These are phyloP conservation scores for Orchestia grillus DNA, from an alignment of 1,140 invertebrate genomes.

Conservation along the genomic window DNA sequence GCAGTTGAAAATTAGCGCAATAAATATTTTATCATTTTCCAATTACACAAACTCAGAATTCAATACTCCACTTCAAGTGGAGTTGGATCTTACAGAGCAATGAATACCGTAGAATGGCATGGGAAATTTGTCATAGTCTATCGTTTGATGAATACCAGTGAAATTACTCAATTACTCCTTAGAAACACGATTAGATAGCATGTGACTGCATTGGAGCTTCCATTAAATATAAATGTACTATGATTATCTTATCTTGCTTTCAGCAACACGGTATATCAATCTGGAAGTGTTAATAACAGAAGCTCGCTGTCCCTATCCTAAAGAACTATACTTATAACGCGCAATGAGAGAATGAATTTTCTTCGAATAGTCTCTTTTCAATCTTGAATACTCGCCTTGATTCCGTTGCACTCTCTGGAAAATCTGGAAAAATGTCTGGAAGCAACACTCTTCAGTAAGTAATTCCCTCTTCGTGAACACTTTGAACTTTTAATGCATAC, in stretches of 20 bases:
- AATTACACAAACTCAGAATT: too few relatives aligned
- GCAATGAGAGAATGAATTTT: neutral
- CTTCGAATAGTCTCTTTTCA: neutral
- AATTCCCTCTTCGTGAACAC: neutral
- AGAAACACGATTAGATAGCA: neutral
- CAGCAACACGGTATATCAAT: neutral
- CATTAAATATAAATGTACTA: neutral
- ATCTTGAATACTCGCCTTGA: neutral
- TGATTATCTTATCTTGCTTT: neutral
- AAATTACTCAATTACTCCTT: neutral
- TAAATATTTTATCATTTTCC: neutral
- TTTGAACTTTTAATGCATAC: conserved; percentile 8
- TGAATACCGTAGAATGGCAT: neutral
- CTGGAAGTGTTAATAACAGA: neutral
- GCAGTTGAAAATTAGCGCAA: neutral
- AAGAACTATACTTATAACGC: neutral
- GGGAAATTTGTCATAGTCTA: neutral
- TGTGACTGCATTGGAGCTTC: neutral
- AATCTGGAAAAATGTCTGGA: neutral
- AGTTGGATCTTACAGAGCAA: neutral
- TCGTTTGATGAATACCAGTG: neutral
- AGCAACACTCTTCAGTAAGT: neutral
- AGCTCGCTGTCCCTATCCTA: conserved; percentile 5
- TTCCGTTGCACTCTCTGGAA: neutral
- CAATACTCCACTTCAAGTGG: too few relatives aligned